phyloP scores from a whole-genome alignment of 2,113 vertebrate genomes.

The Nestor notabilis region DNA sequence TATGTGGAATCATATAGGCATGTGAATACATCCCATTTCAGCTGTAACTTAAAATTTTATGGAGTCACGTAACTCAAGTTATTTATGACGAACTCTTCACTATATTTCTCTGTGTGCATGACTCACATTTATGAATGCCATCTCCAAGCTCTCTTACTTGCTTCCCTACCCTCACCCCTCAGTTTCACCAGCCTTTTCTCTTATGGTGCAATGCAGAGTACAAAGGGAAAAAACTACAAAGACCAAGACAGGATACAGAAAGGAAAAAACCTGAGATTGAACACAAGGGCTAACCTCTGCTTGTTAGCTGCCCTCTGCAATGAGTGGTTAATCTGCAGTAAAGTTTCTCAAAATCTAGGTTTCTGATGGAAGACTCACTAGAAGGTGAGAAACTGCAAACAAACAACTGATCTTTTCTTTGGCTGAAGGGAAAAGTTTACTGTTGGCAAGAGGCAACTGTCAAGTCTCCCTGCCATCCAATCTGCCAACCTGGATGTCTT shows the following conservation, averaged over 20 bases:
- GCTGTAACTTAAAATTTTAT: conserved; percentile 29
- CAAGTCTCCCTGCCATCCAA: neutral
- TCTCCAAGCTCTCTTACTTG: neutral
- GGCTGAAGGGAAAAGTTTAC: neutral
- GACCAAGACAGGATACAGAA: neutral
- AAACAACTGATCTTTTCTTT: neutral
- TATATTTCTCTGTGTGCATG: neutral
- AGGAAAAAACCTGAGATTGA: neutral
- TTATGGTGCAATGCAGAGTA: neutral
- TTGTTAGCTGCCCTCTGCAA: neutral
- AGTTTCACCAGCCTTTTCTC: neutral
- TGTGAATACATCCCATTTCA: conserved; percentile 24
- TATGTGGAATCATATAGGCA: conserved; percentile 34
- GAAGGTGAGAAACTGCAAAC: neutral
- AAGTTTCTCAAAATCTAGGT: neutral
- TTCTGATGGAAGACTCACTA: neutral
- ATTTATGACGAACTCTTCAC: neutral
- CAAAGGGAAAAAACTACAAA: neutral
- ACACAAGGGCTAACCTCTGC: neutral
- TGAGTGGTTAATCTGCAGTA: neutral
- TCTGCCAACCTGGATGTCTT: neutral
- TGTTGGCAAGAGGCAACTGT: neutral
- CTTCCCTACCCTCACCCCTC: neutral
- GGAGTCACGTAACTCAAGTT: neutral
- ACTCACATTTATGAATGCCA: conserved; percentile 14